Percentiles rank a stretch among this genome's conserved stretches.
Conservation (phyloP, 2,888 invertebrate species). For the Machimus rusticus region DNA sequence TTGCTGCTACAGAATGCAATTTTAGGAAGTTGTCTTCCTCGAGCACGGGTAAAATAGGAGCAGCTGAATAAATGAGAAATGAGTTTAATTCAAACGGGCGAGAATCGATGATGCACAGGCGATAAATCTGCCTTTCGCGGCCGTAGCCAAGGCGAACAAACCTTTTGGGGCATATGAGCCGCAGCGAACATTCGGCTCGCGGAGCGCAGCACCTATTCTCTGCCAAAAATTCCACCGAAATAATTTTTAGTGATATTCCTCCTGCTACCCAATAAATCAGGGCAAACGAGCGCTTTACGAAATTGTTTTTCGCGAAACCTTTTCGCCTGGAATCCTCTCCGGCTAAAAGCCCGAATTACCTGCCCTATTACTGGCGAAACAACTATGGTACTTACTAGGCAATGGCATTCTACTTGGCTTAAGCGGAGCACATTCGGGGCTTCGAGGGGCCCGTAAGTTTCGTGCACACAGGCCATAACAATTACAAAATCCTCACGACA, state of each 20-base stretch:
- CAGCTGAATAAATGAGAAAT: not conserved
- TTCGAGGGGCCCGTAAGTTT: constrained; percentile 22
- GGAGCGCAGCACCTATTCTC: not conserved
- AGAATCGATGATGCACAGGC: not conserved
- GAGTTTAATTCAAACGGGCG: not conserved
- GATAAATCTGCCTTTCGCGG: not conserved
- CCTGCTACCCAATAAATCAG: constrained; percentile 21
- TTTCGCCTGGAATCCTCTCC: constrained; percentile 19
- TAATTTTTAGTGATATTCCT: constrained; percentile 25
- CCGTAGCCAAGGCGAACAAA: not conserved
- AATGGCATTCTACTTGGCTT: constrained; percentile 29
- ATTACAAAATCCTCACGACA: constrained; percentile 24
- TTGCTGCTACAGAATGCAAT: not conserved
- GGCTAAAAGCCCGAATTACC: constrained; percentile 36
- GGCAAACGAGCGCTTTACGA: constrained; percentile 24
- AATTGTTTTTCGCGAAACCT: constrained; percentile 24
- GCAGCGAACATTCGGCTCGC: not conserved
- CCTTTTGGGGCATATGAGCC: not conserved
- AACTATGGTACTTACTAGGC: constrained; percentile 25
- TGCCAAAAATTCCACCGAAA: constrained; percentile 7
- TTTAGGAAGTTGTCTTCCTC: not conserved
- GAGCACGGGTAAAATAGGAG: not conserved
- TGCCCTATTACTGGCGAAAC: constrained; percentile 25
- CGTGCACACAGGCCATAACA: constrained; percentile 35
- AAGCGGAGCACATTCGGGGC: not conserved